Evolutionary conservation across 2,888 invertebrate genomes (phyloP).

Genomic region (Petrophora chlorosata): DNA sequence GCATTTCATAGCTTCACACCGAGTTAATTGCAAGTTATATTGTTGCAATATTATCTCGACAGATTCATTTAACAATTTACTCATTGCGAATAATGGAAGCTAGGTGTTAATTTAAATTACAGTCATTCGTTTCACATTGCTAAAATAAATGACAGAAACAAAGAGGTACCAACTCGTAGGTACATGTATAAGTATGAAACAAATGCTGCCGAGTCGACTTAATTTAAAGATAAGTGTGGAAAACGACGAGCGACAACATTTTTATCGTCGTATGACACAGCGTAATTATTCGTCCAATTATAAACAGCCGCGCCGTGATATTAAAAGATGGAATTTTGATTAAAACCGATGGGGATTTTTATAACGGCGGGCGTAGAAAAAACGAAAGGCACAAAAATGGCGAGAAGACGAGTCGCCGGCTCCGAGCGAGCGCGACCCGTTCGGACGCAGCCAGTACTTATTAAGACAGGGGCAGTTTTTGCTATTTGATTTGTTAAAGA

Average conservation of each 20-base stretch:
- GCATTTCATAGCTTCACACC: slow-evolving; percentile 41
- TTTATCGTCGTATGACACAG: slow-evolving; percentile 63
- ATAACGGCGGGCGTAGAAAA: slow-evolving; percentile 68
- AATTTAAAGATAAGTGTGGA: slow-evolving; percentile 54
- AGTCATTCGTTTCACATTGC: slow-evolving; percentile 1
- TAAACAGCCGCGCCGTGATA: slow-evolving; percentile 64
- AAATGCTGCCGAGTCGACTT: slow-evolving; percentile 7
- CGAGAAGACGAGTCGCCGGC: slow-evolving; percentile 63
- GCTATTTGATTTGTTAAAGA: slow-evolving; percentile 82
- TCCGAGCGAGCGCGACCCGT: slow-evolving; percentile 61
- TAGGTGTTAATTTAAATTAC: slow-evolving; percentile 6
- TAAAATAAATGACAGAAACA: slow-evolving; percentile 11
- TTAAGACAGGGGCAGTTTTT: slow-evolving; percentile 82
- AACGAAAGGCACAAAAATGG: slow-evolving; percentile 71
- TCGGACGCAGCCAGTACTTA: slow-evolving; percentile 73
- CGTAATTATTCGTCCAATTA: slow-evolving; percentile 72
- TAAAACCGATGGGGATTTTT: slow-evolving; percentile 76
- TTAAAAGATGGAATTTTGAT: slow-evolving; percentile 77
- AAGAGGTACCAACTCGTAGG: too few species aligned
- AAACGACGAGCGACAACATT: slow-evolving; percentile 49
- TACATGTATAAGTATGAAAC: not conserved
- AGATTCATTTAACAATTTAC: slow-evolving; percentile 1
- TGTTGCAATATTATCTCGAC: slow-evolving; percentile 8
- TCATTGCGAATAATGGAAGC: not conserved
- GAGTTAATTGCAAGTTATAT: slow-evolving; percentile 11